Evolutionary conservation across 2,113 vertebrate species (phyloP), one percentile per base, ranked within the genome.

Genomic region (Lagopus muta): DNA sequence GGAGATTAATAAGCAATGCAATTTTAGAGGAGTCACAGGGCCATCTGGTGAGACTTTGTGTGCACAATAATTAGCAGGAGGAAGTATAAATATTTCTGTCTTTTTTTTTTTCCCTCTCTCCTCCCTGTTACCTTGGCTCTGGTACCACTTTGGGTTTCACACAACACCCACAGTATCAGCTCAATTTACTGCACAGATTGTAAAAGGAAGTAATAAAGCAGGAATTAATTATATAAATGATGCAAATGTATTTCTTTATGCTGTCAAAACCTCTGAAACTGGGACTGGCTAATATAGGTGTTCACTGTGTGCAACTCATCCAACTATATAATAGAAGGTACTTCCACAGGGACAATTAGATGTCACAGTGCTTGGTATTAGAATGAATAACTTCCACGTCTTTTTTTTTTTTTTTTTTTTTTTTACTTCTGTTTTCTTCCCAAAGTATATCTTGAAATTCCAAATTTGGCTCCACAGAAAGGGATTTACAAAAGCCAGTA

Each of bases 1-100:
- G 58, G 42, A 86, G 67, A 94, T 96, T 88, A 95, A 93, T 95
- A 95, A 88, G 81, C 40, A 92, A 57, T 79, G 52, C 22, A 66
- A 70, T 93, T 90, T 95, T 86, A 76, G 47, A 88, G 40, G 71
- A 94, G 79, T 75, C 60, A 64, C 20, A 73, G 88, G 61, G 74
- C 80, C 88, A 93, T 21, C 17, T 75, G 28, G 14, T 69, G 27
- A 79, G 55, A 79, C 40, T 81, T 91, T 62, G 91, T 67, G 15
- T 0, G 6, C 67, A 76, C 38, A 71, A 42, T 80, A 92, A 87
- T 92, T 90, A 94, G 42, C 7, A 80, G 17, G 10, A 89, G 20
- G 28, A 80, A 82, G 22, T 11, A 58, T 40, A 79, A 82, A 62
- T 72, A 90, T 88, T 85, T 77, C 13, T 82, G 15, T 36, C n/a